These are phyloP conservation scores for Linurgus olivaceus DNA, from an alignment of 2,797 vertebrate genomes.

Conservation along the genomic window DNA sequence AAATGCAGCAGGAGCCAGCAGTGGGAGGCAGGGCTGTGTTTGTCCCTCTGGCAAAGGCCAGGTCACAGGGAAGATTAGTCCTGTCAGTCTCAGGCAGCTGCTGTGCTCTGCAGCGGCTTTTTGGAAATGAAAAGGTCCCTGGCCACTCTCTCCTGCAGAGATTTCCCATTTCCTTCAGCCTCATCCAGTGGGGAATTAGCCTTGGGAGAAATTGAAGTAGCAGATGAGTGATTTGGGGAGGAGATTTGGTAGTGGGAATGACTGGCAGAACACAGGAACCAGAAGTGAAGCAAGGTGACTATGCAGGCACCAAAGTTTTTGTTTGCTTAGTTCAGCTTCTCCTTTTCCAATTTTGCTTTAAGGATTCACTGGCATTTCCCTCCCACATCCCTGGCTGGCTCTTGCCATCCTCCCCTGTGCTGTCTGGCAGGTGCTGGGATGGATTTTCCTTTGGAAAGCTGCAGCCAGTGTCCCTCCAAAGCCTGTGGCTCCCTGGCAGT, in stretches of 20 bases:
- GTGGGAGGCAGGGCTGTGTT: neutral
- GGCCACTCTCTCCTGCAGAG: neutral
- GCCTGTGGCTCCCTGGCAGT: neutral
- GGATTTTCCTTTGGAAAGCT: neutral
- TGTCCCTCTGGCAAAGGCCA: neutral
- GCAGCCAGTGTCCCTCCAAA: neutral
- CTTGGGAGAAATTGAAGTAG: neutral
- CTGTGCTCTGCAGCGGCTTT: neutral
- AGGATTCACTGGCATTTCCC: neutral
- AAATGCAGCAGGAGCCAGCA: neutral
- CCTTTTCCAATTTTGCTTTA: neutral
- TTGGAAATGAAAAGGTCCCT: neutral
- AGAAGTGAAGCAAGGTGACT: neutral
- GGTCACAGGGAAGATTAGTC: neutral
- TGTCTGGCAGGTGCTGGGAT: fast-evolving
- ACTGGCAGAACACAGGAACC: neutral
- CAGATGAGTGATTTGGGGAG: neutral
- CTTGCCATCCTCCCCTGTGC: neutral
- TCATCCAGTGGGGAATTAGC: neutral
- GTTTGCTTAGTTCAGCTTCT: neutral
- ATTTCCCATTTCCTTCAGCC: neutral
- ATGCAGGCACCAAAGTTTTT: fast-evolving
- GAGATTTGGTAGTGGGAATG: neutral
- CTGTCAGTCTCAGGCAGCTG: neutral
- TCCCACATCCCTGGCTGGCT: neutral